phyloP scores from a whole-genome alignment of 2,797 vertebrate genomes.

The Taeniopygia guttata region DNA sequence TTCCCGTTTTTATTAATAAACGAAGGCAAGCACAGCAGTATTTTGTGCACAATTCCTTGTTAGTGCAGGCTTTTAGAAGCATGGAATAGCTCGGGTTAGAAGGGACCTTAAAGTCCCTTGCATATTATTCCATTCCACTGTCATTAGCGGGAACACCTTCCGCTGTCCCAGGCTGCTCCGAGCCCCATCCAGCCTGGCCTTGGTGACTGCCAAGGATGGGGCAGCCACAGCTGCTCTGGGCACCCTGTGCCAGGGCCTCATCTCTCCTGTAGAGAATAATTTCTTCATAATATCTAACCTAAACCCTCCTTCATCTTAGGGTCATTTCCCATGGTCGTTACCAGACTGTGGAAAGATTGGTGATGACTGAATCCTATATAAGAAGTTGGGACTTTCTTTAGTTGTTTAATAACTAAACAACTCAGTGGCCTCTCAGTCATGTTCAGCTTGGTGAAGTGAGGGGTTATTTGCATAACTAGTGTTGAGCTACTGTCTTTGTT shows the following conservation, averaged over 20 bases:
- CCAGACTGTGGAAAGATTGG: accelerated
- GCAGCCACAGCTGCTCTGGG: not conserved
- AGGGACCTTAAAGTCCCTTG: not conserved
- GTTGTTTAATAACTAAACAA: too few species aligned
- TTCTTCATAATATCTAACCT: not conserved
- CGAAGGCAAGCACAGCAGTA: not conserved
- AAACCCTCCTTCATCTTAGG: not conserved
- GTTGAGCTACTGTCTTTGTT: not conserved
- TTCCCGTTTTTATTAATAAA: not conserved
- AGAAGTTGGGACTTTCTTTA: not conserved
- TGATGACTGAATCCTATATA: not conserved
- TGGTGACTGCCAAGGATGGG: not conserved
- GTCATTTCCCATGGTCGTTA: not conserved
- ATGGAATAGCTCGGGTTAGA: not conserved
- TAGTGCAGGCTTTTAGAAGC: not conserved
- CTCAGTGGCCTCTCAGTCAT: not conserved
- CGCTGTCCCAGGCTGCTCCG: not conserved
- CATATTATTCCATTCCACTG: not conserved
- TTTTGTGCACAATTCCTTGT: not conserved
- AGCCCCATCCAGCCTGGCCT: not conserved
- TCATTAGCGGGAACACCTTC: not conserved
- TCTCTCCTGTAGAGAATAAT: not conserved
- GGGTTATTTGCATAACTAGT: not conserved
- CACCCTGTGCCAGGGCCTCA: not conserved
- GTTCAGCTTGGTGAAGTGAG: not conserved